phyloP scores from a whole-genome alignment of 53 echinoderm and acorn worm genomes.

The Hippasteria phrygiana region DNA sequence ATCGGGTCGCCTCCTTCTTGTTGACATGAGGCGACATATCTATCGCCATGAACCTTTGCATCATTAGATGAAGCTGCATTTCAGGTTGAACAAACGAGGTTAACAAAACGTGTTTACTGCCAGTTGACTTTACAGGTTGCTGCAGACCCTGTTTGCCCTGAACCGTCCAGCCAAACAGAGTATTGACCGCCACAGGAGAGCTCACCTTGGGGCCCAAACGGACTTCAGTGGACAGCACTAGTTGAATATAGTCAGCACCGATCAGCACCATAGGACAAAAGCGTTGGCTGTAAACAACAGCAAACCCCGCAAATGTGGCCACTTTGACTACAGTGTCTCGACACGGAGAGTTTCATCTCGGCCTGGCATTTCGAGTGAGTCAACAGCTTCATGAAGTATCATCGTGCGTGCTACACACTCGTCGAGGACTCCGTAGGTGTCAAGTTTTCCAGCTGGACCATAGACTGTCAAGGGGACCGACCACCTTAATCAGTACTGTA shows the following conservation, averaged over 20 bases:
- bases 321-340: constrained; percentile 11
- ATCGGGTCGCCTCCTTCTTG: constrained; percentile 22
- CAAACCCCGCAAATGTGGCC: constrained; percentile 18
- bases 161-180: constrained; percentile 56
- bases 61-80: constrained; percentile 19
- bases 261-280: too few relatives aligned
- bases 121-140: constrained; percentile 35
- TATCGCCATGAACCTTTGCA: constrained; percentile 29
- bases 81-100: constrained; percentile 16
- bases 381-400: constrained; percentile 9
- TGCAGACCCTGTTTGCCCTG: constrained; percentile 51
- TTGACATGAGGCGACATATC: constrained; percentile 36
- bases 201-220: constrained; percentile 1
- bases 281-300: constrained; percentile 28
- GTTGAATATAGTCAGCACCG: too few relatives aligned
- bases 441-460: constrained; percentile 21
- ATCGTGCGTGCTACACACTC: constrained; percentile 52
- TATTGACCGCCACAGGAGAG: constrained; percentile 48
- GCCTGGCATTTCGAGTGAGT: background rate
- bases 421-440: constrained; percentile 49
- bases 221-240: constrained; percentile 28
- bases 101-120: constrained; percentile 4
- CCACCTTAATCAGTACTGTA: background rate
- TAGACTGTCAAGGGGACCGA: constrained; percentile 19
- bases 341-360: constrained; percentile 15